Evolutionary conservation across 2,888 invertebrate genomes (phyloP), one percentile per base, ranked within the genome.

Genomic region (Drosophila tanythrix): DNA sequence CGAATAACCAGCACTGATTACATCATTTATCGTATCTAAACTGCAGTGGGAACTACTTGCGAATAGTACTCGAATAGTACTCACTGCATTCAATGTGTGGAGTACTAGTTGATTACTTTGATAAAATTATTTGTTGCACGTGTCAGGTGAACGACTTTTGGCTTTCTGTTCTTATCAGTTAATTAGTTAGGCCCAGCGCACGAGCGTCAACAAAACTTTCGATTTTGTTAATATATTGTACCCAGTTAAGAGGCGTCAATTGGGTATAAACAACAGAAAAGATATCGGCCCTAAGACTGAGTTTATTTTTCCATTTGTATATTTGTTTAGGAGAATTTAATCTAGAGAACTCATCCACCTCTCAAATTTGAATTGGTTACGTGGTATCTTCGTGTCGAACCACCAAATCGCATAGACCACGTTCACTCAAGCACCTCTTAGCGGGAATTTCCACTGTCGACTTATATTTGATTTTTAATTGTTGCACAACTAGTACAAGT

Each of bases 91-190:
- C 31, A 25, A n/a, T 31, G 27, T 33, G 31, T 29, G 35, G 29
- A 63, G 73, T 68, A 25, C 35, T 38, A 29, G 25, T 15, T 52
- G 52, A 69, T 55, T 65, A 48, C 31, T 48, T 66, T 70, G 40
- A 72, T 62, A 56, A 48, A 50, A 29, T 59, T 57, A 65, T 64
- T 56, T 62, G 74, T 67, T 68, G 69, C 56, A 61, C 59, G 71
- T 71, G 78, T 43, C 59, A 55, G 57, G 75, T 59, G 75, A 74
- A 70, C 38, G 50, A 27, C 10, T 64, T 52, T 65, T 70, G 63
- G 52, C 43, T 69, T 56, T 68, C 61, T 35, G 43, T 40, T 48
- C 56, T 83, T 83, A 83, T 83, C 83, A 85, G 70, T 83, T 83
- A 83, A 83, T 83, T 85, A 83, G 70, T 68, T 74, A 48, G 61